Percentiles rank a stretch among this genome's conserved stretches.
Evolutionary conservation across 2,888 invertebrate genomes (phyloP).

Genomic region (Callosobruchus maculatus): DNA sequence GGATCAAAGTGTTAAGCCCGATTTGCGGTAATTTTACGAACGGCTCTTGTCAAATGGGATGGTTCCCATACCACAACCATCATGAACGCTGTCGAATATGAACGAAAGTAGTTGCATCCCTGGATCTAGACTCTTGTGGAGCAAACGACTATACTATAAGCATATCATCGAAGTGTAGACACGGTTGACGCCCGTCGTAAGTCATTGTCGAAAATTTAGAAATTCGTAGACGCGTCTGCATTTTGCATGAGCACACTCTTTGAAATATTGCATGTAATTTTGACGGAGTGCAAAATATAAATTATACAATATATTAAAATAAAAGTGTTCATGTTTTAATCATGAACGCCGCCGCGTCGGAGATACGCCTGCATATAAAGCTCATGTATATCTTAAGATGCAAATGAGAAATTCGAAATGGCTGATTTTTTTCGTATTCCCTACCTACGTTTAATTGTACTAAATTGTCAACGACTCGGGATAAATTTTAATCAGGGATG

Average conservation of each 20-base stretch:
- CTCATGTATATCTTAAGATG: conserved; percentile 16
- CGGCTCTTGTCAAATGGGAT: too few species aligned
- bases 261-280: conserved; percentile 24
- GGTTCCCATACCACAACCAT: too few species aligned
- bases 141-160: not conserved
- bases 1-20: too few species aligned
- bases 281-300: conserved; percentile 31
- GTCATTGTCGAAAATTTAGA: not conserved
- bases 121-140: not conserved
- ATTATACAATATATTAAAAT: conserved; percentile 27
- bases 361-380: conserved; percentile 21
- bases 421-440: not conserved
- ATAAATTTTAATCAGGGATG: not conserved
- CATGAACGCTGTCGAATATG: too few species aligned
- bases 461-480: not conserved
- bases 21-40: too few species aligned
- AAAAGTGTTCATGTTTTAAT: conserved; percentile 26
- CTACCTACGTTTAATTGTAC: not conserved
- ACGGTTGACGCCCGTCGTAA: not conserved
- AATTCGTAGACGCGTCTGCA: conserved; percentile 4
- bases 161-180: not conserved
- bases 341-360: conserved; percentile 15
- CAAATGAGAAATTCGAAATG: conserved; percentile 13
- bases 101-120: too few species aligned
- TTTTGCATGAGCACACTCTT: conserved; percentile 4